phyloP scores from a whole-genome alignment of 1,140 invertebrate species.

The Cyphomyrmex costatus region DNA sequence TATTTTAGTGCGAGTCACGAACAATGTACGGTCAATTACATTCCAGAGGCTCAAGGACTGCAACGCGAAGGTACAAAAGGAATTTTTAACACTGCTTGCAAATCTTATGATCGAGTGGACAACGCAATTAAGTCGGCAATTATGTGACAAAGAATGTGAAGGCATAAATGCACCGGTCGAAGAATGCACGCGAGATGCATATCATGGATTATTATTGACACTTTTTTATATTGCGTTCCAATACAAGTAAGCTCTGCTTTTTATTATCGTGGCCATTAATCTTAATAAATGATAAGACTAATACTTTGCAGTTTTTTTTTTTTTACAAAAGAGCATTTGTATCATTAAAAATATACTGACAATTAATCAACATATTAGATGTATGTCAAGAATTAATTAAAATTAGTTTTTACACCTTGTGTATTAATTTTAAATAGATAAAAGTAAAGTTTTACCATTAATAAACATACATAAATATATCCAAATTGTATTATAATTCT shows the following conservation, averaged over 20 bases:
- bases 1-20: slow-evolving; percentile 61
- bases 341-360: background rate
- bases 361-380: background rate
- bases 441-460: background rate
- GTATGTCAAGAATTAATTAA: background rate
- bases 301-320: background rate
- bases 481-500: background rate
- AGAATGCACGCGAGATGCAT: slow-evolving; percentile 31
- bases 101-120: slow-evolving; percentile 47
- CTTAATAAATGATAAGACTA: slow-evolving; percentile 29
- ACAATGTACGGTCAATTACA: slow-evolving; percentile 74
- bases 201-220: slow-evolving; percentile 42
- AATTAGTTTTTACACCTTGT: background rate
- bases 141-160: slow-evolving; percentile 44
- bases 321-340: background rate
- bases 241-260: slow-evolving; percentile 14
- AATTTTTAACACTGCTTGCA: slow-evolving; percentile 47
- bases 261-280: slow-evolving; percentile 23
- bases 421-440: background rate
- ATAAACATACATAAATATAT: background rate
- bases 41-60: slow-evolving; percentile 78
- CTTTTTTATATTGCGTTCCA: slow-evolving; percentile 23
- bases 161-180: background rate
- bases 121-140: background rate
- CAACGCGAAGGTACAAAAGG: slow-evolving; percentile 41